Base-by-base conservation (phyloP, 2,888 invertebrate species). In the Caenorhabditis doughertyi region DNA sequence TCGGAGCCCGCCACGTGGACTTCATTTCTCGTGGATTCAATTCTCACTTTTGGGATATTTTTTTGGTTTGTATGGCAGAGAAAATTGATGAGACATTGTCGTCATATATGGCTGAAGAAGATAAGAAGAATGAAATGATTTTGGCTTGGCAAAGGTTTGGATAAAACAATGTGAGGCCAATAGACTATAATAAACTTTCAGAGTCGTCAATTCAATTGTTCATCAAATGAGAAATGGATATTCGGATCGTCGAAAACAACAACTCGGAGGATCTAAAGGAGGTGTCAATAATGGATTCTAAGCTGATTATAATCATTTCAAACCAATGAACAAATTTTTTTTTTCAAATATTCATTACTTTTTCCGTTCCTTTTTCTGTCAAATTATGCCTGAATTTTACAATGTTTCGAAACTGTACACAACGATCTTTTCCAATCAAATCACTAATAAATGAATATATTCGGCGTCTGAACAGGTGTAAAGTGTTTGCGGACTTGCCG, bases 11-110 rank as follows among this genome's bases (percentile, higher is more conserved):
- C 18, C 87, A 87, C 64, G 87, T 87, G 25, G 87, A 87, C 64
- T 87, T 87, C 73, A 87, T 85, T 72, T 79, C 87, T 18, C 77
- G 87, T n/a, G 87, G 87, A 18, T 87, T 87, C 76, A 85, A 87
- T 65, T 87, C 87, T 7, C 84, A 82, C 62, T 87, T 84, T 60
- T 87, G 87, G 87, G 87, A 87, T 56, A 87, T 87, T 23, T 83
- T 83, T 29, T 53, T 74, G 81, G 84, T 87, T 16, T 87, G 87
- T 55, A 85, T 87, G 81, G 83, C 84, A 0, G 87, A 87, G 72
- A 81, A 81, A 42, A 85, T 87, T 55, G 85, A 87, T 47, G 82
- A 84, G 44, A 84, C 85, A 11, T 68, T 87, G 8, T 83, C 84
- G 29, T 55, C 73, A 1, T 85, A 84, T 49, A 77, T 84, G 60